These are phyloP conservation scores for Drosophila ohnishii DNA, from an alignment of 1,140 invertebrate genomes.

Conservation along the genomic window DNA sequence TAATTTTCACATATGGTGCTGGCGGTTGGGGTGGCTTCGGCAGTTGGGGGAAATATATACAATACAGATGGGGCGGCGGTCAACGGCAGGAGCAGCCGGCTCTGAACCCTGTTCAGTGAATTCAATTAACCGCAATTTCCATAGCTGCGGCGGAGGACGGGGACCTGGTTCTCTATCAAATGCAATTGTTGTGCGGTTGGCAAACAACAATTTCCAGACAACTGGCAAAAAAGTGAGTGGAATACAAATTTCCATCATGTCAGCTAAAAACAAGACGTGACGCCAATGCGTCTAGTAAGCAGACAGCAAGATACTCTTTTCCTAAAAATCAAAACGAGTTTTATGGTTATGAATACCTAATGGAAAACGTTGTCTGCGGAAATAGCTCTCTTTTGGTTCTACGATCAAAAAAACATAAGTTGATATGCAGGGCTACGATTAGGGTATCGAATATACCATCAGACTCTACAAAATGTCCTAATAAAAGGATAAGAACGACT, in stretches of 20 bases:
- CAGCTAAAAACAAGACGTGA: conserved; percentile 27
- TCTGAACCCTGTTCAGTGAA: conserved; percentile 69
- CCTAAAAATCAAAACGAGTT: too few relatives aligned
- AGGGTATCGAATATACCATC: neutral
- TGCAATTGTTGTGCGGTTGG: conserved; percentile 63
- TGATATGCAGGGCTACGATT: neutral
- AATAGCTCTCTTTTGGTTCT: too few relatives aligned
- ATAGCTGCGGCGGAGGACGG: conserved; percentile 32
- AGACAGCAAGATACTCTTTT: conserved; percentile 1
- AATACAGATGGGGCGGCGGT: conserved; percentile 18
- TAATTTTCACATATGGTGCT: conserved; percentile 63
- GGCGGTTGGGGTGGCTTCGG: neutral
- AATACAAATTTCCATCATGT: conserved; percentile 42
- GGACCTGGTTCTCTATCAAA: conserved; percentile 54
- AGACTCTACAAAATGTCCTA: neutral
- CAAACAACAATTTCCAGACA: conserved; percentile 52
- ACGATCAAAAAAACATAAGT: neutral
- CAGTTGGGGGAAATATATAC: neutral
- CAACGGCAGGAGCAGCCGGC: conserved; percentile 34
- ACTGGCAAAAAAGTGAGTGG: conserved; percentile 41
- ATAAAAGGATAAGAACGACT: conserved; percentile 3
- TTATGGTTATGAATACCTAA: too few relatives aligned
- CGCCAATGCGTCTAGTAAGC: too few relatives aligned
- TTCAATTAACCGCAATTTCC: conserved; percentile 79
- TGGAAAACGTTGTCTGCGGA: neutral